Base-by-base conservation (phyloP, 37 sponge, comb jelly and placozoan genomes). In the Chondrilla cf. caribensis region DNA sequence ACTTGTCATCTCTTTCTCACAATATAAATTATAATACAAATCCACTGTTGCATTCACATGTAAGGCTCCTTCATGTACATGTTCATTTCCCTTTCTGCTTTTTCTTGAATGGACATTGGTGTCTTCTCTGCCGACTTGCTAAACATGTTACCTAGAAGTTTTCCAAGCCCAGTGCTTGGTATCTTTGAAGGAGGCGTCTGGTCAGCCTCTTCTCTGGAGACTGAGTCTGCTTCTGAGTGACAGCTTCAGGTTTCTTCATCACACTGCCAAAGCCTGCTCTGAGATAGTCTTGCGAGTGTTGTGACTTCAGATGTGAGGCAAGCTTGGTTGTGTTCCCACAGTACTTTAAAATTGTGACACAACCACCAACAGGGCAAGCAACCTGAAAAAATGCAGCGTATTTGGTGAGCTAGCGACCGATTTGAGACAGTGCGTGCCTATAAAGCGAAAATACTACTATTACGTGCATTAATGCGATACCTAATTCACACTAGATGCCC, bases 331-430 rank as follows among this genome's bases (percentile, higher is more conserved):
- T 59, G 60, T 59, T 59, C 7, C 60, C 60, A 59, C 60, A 59
- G 7, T 59, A 59, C 60, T 59, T 59, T 6, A 59, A 59, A n/a
- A 59, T 26, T 6, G 60, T 26, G 8, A n/a, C 60, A 59, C 60
- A 59, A 26, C 60, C 7, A 59, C 60, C 60, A 59, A 59, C 60
- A 59, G 60, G 25, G 60, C 60, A 59, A 8, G 25, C 25, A n/a
- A 59, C 60, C 60, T 59, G 60, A 59, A 59, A 26, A 59, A 26
- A 59, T n/a, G n/a, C n/a, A n/a, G n/a, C n/a, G n/a, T n/a, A n/a
- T n/a, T n/a, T n/a, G n/a, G n/a, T n/a, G n/a, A n/a, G n/a, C n/a
- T n/a, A n/a, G n/a, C n/a, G n/a, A n/a, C n/a, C n/a, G n/a, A n/a
- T n/a, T n/a, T n/a, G n/a, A n/a, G n/a, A n/a, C n/a, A n/a, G n/a